Percentiles rank a stretch among this genome's conserved stretches.
phyloP scores from a whole-genome alignment of 2,797 vertebrate species.

The Danio kyathit region DNA sequence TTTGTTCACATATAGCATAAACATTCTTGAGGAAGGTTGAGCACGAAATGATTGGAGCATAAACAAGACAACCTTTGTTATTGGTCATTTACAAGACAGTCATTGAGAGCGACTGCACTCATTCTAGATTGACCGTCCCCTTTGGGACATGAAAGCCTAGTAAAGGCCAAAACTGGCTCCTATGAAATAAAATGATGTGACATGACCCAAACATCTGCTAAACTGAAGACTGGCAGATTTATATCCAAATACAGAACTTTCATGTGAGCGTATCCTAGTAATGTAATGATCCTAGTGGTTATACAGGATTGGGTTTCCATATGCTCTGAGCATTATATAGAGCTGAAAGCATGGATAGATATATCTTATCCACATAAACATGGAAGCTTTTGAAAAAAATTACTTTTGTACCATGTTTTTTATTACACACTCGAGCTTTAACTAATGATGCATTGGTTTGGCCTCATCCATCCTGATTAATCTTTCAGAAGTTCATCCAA shows the following conservation, averaged over 20 bases:
- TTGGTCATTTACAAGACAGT: conserved; percentile 21
- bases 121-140: conserved; percentile 13
- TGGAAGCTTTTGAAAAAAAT: neutral
- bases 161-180: conserved; percentile 4
- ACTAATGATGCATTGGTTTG: conserved; percentile 10
- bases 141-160: neutral
- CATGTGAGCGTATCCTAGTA: neutral
- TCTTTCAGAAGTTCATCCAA: conserved; percentile 18
- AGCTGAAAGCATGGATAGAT: neutral
- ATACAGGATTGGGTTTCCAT: neutral
- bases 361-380: neutral
- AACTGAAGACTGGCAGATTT: neutral
- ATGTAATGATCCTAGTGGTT: neutral
- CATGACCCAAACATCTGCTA: conserved; percentile 5
- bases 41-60: neutral
- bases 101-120: conserved; percentile 6
- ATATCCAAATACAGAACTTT: conserved; percentile 6
- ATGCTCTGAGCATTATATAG: conserved; percentile 1
- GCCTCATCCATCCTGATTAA: neutral
- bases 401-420: neutral
- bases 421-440: neutral
- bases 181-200: conserved; percentile 5
- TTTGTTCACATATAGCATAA: neutral
- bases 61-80: conserved; percentile 39
- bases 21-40: neutral